Evolutionary conservation across 2,888 invertebrate species (phyloP).

Genomic region (Zelleria hepariella): DNA sequence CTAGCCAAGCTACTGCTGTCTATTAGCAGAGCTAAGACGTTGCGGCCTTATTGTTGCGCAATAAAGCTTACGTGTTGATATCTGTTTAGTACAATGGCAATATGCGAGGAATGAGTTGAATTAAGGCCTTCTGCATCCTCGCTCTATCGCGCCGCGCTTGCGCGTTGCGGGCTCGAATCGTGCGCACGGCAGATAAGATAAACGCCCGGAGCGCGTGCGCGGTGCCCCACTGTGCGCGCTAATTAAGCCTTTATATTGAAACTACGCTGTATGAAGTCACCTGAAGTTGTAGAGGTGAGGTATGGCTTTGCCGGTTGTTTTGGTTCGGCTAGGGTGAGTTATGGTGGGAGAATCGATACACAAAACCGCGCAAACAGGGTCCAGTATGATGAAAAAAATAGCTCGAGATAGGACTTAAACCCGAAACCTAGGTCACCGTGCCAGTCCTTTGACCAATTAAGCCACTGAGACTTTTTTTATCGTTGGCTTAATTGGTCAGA

Average conservation of each 20-base stretch:
- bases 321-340: background rate
- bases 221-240: constrained; percentile 56
- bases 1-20: no score
- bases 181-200: constrained; percentile 15
- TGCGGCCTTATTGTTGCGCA: no score
- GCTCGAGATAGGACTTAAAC: no score
- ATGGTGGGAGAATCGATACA: background rate
- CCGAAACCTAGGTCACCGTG: no score
- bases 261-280: constrained; percentile 1
- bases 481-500: no score
- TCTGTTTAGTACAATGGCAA: no score
- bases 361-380: no score
- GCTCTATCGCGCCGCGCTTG: background rate
- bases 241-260: constrained; percentile 59
- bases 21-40: no score
- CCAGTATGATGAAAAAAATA: background rate
- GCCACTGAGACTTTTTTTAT: background rate
- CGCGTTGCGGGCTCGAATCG: constrained; percentile 10
- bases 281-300: background rate
- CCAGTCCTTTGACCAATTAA: background rate
- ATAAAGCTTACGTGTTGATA: no score
- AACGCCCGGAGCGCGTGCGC: constrained; percentile 39
- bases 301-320: background rate
- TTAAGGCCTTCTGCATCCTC: background rate
- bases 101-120: no score